phyloP scores from a whole-genome alignment of 2,888 invertebrate species.

The Drosophila putrida region DNA sequence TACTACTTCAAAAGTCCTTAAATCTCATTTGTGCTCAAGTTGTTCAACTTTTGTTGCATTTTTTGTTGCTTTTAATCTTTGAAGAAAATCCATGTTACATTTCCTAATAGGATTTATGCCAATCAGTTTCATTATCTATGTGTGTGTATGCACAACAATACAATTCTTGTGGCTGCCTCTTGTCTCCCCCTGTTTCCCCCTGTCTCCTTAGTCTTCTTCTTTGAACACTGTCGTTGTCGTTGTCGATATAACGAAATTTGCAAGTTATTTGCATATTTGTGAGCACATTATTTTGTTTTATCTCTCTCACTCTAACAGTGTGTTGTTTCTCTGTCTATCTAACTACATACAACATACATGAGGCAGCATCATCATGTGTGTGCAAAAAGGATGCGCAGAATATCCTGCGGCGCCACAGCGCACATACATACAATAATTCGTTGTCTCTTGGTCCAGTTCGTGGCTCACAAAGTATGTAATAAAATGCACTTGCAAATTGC shows the following conservation, averaged over 20 bases:
- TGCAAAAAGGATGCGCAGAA: constrained; percentile 78
- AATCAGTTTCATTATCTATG: constrained; percentile 56
- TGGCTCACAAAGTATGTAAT: constrained; percentile 20
- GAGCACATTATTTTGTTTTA: constrained; percentile 48
- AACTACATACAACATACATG: neutral
- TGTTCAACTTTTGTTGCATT: neutral
- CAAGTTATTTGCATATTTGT: constrained; percentile 78
- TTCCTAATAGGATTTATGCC: constrained; percentile 49
- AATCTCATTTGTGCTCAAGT: neutral
- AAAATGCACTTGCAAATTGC: constrained; percentile 67
- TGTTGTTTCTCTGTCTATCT: constrained; percentile 12
- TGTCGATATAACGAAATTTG: constrained; percentile 67
- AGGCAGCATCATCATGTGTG: constrained; percentile 24
- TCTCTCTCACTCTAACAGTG: constrained; percentile 5
- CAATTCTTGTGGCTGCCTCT: constrained; percentile 53
- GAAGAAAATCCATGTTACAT: constrained; percentile 23
- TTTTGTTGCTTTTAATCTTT: constrained; percentile 13
- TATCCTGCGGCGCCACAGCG: constrained; percentile 75
- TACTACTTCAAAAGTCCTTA: too few relatives aligned
- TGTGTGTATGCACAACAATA: constrained; percentile 46
- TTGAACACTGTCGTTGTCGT: constrained; percentile 27
- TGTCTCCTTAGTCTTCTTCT: neutral
- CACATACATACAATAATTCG: constrained; percentile 23
- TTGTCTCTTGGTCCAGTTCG: constrained; percentile 14
- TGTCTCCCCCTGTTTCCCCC: constrained; percentile 1